Evolutionary conservation across 2,113 vertebrate genomes (phyloP), one percentile per base, ranked within the genome.

Genomic region (Grantiella picta): DNA sequence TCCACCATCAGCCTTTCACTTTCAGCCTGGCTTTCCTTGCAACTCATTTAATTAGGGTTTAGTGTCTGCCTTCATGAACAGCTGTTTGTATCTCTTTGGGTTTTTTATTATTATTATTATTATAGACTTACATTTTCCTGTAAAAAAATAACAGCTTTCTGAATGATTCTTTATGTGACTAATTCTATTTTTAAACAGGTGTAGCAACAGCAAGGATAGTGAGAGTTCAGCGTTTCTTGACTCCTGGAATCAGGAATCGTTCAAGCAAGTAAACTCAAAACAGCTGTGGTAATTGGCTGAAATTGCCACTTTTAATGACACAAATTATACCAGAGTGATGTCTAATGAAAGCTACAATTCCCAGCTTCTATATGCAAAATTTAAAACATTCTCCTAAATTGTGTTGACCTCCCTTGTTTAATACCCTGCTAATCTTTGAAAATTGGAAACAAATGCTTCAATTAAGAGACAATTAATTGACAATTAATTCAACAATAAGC

Each of bases 381-480:
- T 92, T 96, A 95, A 95, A 96, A 64, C 81, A 66, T 90, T 95
- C 91, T 49, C 73, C 87, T 95, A 96, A 96, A 96, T 95, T 94
- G 87, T 81, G 95, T 94, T 92, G 96, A 97, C 86, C 95, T 96
- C 82, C 89, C 91, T 94, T 92, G 92, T 92, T 97, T 96, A 97
- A 95, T 97, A 96, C 93, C 93, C 93, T 96, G 94, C 84, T 95
- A 73, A 92, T 97, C 73, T 95, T 94, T 96, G 84, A 93, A 92
- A 96, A 92, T 96, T 92, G 93, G 83, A 86, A 97, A 94, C 64
- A 93, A 91, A 82, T 96, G 96, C 94, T 96, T 94, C 92, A 93
- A 97, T 97, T 97, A 96, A 95, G 95, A 97, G 76, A 95, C 82
- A 97, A 97, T 96, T 97, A 96, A 96, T 97, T 96, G 92, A 86